These are phyloP conservation scores for Sylvia borin DNA, from an alignment of 2,797 vertebrate genomes.

Conservation along the genomic window DNA sequence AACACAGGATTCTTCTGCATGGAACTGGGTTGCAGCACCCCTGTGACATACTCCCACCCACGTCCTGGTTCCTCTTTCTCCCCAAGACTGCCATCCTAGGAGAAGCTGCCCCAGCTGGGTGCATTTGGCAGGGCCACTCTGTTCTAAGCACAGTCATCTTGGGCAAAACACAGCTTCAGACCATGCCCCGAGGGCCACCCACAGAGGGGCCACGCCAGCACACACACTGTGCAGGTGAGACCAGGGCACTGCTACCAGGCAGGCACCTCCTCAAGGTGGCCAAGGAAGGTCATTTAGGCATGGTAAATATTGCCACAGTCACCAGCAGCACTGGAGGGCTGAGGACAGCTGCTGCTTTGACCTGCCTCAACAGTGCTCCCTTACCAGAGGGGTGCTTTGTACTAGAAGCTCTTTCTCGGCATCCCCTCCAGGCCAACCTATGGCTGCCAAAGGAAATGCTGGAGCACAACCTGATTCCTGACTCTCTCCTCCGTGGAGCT, in stretches of 20 bases:
- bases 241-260: not conserved
- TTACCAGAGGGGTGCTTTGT: not conserved
- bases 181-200: rapidly evolving
- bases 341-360: not conserved
- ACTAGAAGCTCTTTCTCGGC: not conserved
- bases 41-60: not conserved
- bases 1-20: not conserved
- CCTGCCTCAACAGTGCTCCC: not conserved
- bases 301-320: not conserved
- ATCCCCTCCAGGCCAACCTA: not conserved
- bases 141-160: not conserved
- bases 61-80: not conserved
- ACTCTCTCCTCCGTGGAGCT: not conserved
- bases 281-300: not conserved
- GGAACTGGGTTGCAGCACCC: not conserved
- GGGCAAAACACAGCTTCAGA: not conserved
- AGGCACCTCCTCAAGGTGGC: not conserved
- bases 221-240: not conserved
- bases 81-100: not conserved
- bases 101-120: not conserved
- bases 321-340: not conserved
- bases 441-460: not conserved
- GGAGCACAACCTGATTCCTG: not conserved
- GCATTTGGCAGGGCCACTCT: not conserved
- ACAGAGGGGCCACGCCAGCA: not conserved